Conservation (phyloP, 1,140 invertebrate genomes). For the Eulimnadia texana region DNA sequence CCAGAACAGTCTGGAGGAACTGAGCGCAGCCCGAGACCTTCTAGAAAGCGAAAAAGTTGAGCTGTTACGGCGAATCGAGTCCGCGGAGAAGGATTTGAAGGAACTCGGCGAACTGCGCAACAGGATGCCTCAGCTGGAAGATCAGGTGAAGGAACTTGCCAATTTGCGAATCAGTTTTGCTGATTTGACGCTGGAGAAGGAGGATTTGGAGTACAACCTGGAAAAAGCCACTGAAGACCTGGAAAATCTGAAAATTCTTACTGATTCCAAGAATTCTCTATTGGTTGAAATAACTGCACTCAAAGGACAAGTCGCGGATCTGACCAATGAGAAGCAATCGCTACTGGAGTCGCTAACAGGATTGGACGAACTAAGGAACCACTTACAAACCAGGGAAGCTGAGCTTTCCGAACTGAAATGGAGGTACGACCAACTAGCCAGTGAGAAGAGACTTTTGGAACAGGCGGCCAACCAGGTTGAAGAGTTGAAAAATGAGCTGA, state of each 20-base stretch:
- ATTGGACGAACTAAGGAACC: too few species aligned
- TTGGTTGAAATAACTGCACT: neutral
- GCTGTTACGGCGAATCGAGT: too few species aligned
- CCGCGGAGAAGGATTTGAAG: neutral
- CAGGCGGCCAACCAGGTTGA: neutral
- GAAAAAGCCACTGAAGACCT: neutral
- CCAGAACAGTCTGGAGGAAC: neutral
- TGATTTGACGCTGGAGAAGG: constrained; percentile 2
- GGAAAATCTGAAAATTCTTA: neutral
- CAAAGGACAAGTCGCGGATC: neutral
- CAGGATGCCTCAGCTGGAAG: neutral
- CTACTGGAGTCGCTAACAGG: neutral
- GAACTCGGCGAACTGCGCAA: neutral
- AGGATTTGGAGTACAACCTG: neutral
- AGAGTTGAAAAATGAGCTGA: neutral
- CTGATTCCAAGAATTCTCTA: neutral
- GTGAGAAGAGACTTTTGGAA: neutral
- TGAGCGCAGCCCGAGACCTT: neutral
- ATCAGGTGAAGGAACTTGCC: constrained; percentile 1
- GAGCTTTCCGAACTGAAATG: too few species aligned
- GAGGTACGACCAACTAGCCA: neutral
- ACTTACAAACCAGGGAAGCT: too few species aligned
- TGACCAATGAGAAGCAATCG: neutral
- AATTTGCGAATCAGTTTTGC: constrained; percentile 1
- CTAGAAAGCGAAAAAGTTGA: neutral